Percentiles rank a stretch among this genome's conserved stretches.
Evolutionary conservation across 1,140 invertebrate species (phyloP).

Genomic region (Pseudachorutes palmiensis): DNA sequence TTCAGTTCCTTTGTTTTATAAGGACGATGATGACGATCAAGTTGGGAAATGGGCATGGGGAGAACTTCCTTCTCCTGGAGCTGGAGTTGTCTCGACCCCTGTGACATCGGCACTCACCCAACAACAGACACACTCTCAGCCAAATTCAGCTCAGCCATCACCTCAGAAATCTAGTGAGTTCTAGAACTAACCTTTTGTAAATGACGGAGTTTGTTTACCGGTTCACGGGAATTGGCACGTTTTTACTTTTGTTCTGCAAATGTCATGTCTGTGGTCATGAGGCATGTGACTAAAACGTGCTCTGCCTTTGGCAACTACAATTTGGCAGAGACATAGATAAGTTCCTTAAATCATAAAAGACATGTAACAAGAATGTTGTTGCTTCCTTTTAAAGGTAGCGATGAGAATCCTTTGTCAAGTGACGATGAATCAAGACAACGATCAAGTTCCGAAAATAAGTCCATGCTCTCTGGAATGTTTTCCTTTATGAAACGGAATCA

Average conservation of each 20-base stretch:
- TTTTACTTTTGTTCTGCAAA: background rate
- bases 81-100: background rate
- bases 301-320: too few relatives aligned
- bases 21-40: constrained; percentile 36
- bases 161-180: constrained; percentile 19
- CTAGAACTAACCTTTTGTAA: background rate
- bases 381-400: constrained; percentile 6
- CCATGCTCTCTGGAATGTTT: constrained; percentile 81
- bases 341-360: too few relatives aligned
- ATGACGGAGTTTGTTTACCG: background rate
- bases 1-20: constrained; percentile 10
- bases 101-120: background rate
- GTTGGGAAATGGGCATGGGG: constrained; percentile 82
- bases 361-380: background rate
- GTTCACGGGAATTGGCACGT: background rate
- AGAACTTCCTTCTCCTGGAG: constrained; percentile 62
- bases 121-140: constrained; percentile 30
- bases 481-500: constrained; percentile 78
- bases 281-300: too few relatives aligned
- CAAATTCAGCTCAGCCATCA: background rate
- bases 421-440: constrained; percentile 35
- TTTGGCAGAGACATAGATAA: too few relatives aligned
- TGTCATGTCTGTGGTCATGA: too few relatives aligned
- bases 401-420: constrained; percentile 33
- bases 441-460: constrained; percentile 41